Base-by-base conservation (phyloP, 2,888 invertebrate species). In the Apotomis capreana region DNA sequence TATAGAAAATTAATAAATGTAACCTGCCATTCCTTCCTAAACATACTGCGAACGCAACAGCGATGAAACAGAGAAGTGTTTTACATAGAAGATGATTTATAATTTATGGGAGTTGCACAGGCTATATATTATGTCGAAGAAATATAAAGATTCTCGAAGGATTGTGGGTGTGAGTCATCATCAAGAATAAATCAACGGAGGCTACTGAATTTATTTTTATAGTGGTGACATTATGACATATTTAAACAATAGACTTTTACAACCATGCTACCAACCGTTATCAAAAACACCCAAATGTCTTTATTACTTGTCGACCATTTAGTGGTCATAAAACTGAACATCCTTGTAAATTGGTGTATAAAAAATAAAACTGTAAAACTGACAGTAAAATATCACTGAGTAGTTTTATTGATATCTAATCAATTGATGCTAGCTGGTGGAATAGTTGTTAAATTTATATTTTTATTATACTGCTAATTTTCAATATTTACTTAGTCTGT, bases 371-470 rank as follows among this genome's bases (percentile, higher is more conserved):
- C 62, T 68, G 68, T 68, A 49, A 68, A 72, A 72, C 63, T 52
- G 72, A 68, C 63, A 58, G 62, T 72, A 65, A 55, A 55, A 63
- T 70, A 68, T 51, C 69, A 69, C 55, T 46, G 64, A 64, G 52
- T 59, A 64, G 63, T 73, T 73, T 73, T 73, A 73, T 73, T 65
- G 65, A 64, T 65, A 65, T 65, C 61, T 73, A 73, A 69, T 73
- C 69, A 69, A 69, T 65, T 73, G 73, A 65, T 59, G 69, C 9
- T 64, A 58, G 65, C 61, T 63, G 62, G 62, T 63, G 49, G 1
- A 54, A 36, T 26, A 26, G 26, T 70, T 68, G 68, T 72, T 72
- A 68, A 72, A 36, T 68, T 72, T 62, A 68, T 63, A 15, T 15
- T 51, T 68, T 72, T 72, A 72, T 68, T 68, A 52, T 15, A 40